Percentiles rank a stretch among this genome's conserved stretches.
These are phyloP conservation scores for Thyatira batis DNA, from an alignment of 2,888 invertebrate genomes.

Conservation along the genomic window DNA sequence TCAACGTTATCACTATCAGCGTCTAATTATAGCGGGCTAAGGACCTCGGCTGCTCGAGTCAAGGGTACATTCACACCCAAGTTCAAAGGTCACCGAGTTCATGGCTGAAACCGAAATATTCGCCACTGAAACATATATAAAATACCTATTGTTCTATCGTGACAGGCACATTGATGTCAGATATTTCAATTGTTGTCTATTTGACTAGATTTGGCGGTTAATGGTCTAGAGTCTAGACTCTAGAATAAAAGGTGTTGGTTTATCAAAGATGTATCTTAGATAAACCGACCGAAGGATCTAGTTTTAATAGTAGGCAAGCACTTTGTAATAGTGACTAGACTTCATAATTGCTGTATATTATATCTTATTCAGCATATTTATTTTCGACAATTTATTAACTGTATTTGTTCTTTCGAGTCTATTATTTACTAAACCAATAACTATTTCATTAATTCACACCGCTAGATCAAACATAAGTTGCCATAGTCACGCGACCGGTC, in stretches of 20 bases:
- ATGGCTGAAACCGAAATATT: constrained; percentile 49
- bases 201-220: too few relatives aligned
- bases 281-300: too few relatives aligned
- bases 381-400: too few relatives aligned
- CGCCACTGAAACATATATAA: constrained; percentile 22
- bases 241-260: too few relatives aligned
- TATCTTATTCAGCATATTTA: too few relatives aligned
- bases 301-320: too few relatives aligned
- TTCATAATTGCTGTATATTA: too few relatives aligned
- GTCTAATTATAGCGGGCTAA: constrained; percentile 70
- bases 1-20: constrained; percentile 54
- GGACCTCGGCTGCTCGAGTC: constrained; percentile 65
- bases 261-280: too few relatives aligned
- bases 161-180: constrained; percentile 8
- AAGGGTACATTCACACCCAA: constrained; percentile 76
- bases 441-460: background rate
- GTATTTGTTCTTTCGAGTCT: background rate
- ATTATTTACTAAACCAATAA: background rate
- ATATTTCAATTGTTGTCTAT: constrained; percentile 2
- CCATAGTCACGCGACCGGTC: background rate
- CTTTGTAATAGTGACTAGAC: too few relatives aligned
- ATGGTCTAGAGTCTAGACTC: too few relatives aligned
- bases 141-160: constrained; percentile 19
- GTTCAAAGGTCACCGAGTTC: constrained; percentile 77
- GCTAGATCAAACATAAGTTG: background rate